Evolutionary conservation across 1,140 invertebrate species (phyloP), one percentile per base, ranked within the genome.

Genomic region (Heliothis subflexa): DNA sequence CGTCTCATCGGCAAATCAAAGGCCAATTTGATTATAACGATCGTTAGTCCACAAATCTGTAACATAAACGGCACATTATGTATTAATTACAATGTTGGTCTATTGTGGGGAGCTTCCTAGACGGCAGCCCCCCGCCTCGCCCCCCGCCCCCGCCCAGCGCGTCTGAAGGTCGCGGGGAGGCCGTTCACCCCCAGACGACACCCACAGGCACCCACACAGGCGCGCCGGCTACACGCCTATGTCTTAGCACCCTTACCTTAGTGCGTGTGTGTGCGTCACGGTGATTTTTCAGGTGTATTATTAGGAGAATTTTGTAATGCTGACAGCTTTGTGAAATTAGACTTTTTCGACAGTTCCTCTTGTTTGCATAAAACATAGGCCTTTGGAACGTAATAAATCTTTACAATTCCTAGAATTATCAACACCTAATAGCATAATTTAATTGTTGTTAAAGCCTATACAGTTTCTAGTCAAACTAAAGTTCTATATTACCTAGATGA

Each of bases 111-210:
- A 75, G 86, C 85, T 92, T 90, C 88, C 88, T 84, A 88, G 86
- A 89, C 90, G 74, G 77, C 81, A 82, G 82, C 84, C 85, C 82
- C 74, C 84, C 81, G 82, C 84, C 85, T 81, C 72, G 83, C 82
- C 72, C 80, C 83, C 79, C 64, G 77, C 70, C 78, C 25, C 78
- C 83, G 64, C 72, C 57, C 47, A 28, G 25, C 59, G 33, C 71
- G 91, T 93, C 91, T 93, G 91, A 91, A 93, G 91, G 91, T 93
- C 90, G 87, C 61, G 76, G 70, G 83, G 87, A 85, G 90, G 87
- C 79, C 89, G 88, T 91, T 91, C 87, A 93, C 86, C 86, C 87
- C 78, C 78, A 79, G 71, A 81, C 77, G 75, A 81, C 81, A 25
- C 78, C 66, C 61, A 72, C 74, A 61, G 49, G 59, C 74, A 59